Evolutionary conservation across 2,888 invertebrate genomes (phyloP), one percentile per base, ranked within the genome.

Genomic region (Mesorhabditis spiculigera): DNA sequence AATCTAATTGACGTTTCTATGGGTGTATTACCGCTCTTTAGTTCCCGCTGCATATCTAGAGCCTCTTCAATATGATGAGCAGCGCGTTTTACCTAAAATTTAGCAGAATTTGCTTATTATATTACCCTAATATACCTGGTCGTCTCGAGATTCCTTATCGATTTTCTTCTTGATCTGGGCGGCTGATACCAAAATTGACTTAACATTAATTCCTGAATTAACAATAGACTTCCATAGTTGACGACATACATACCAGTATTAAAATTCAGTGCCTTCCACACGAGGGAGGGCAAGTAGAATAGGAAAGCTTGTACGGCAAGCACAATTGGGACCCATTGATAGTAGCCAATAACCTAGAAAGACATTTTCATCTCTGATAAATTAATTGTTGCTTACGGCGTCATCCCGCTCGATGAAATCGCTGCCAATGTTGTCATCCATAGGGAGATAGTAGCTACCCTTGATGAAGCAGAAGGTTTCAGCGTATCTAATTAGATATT

Each of bases 401-500:
- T 73, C 70, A 28, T 76, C 75, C 10, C 75, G 62, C 10, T 64
- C 58, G 61, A 74, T 70, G 69, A 73, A 78, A 50, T 78, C 78
- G 28, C 74, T 71, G 43, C 78, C 75, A 43, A 79, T 73, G 58
- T 75, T 72, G 6, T 73, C 72, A 63, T 80, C 79, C 5, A 78
- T 73, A 8, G 81, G 81, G 58, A 78, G 68, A 69, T 77, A 81
- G 73, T 81, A 84, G 58, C 76, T 80, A 45, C 81, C 81, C 67
- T 85, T 85, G 69, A 84, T 82, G 74, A 85, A 85, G 72, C 85
- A 85, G 70, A 81, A 83, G 5, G 82, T 84, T 68, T 85, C 85
- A 5, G 83, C 81, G 68, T 81, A 84, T 75, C 73, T 73, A 43
- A 50, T 43, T 16, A 68, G 4, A 43, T 6, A 13, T 28, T 45